Conservation (phyloP, 2,797 vertebrate genomes). For the Monodelphis domestica region DNA sequence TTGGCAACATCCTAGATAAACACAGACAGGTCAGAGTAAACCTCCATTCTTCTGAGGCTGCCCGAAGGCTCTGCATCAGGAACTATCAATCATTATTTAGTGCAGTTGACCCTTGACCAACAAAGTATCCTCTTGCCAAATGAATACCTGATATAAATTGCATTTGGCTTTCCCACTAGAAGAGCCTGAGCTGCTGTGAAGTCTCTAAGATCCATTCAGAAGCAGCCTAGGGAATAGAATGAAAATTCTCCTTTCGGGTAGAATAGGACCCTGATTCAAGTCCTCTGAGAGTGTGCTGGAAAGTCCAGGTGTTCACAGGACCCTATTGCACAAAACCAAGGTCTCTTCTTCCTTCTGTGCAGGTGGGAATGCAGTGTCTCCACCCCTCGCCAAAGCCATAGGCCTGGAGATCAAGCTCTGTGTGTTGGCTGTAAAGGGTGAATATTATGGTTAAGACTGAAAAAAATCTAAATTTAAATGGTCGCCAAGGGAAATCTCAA, state of each 20-base stretch:
- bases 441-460: too few relatives aligned
- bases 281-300: neutral
- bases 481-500: too few relatives aligned
- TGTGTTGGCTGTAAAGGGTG: too few relatives aligned
- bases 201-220: neutral
- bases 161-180: neutral
- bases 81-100: neutral
- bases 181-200: neutral
- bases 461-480: too few relatives aligned
- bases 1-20: conserved; percentile 95
- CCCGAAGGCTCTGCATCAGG: neutral
- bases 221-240: neutral
- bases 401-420: conserved; percentile 93
- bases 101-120: neutral
- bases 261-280: neutral
- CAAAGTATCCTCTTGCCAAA: neutral
- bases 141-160: neutral
- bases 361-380: conserved; percentile 98
- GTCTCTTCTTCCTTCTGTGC: neutral
- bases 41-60: neutral
- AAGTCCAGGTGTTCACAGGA: neutral
- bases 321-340: neutral
- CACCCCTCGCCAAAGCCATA: conserved; percentile 95
- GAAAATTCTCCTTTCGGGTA: neutral
- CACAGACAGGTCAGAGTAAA: conserved; percentile 92